These are phyloP conservation scores for Opisthograptis luteolata DNA, from an alignment of 2,888 invertebrate species.

Conservation along the genomic window DNA sequence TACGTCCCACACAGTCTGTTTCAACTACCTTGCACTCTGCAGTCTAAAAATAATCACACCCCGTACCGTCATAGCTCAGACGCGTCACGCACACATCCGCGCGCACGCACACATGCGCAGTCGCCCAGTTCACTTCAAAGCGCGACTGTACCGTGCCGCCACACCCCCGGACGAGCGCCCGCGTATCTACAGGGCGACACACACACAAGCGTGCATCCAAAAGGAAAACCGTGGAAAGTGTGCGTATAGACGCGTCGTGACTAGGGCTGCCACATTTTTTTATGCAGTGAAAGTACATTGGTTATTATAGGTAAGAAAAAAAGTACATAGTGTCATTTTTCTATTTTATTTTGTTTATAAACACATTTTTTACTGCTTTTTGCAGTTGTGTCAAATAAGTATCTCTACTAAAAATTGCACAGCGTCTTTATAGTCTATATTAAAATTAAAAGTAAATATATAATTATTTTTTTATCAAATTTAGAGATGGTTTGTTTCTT, in stretches of 20 bases:
- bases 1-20: neutral
- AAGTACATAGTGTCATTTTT: too few species aligned
- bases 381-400: too few species aligned
- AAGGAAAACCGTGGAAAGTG: conserved; percentile 47
- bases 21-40: neutral
- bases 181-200: conserved; percentile 69
- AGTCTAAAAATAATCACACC: conserved; percentile 39
- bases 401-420: too few species aligned
- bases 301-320: too few species aligned
- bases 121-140: conserved; percentile 53
- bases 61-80: conserved; percentile 47
- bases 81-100: conserved; percentile 37
- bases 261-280: too few species aligned
- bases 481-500: too few species aligned
- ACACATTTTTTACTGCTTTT: too few species aligned
- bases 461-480: too few species aligned
- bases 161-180: conserved; percentile 64
- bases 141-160: conserved; percentile 57
- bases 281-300: too few species aligned
- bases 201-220: conserved; percentile 51
- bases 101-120: conserved; percentile 43
- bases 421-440: too few species aligned
- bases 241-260: conserved; percentile 10
- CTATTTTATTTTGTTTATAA: too few species aligned
- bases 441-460: too few species aligned